Evolutionary conservation across 2,888 invertebrate species (phyloP).

Genomic region (Belgica antarctica): DNA sequence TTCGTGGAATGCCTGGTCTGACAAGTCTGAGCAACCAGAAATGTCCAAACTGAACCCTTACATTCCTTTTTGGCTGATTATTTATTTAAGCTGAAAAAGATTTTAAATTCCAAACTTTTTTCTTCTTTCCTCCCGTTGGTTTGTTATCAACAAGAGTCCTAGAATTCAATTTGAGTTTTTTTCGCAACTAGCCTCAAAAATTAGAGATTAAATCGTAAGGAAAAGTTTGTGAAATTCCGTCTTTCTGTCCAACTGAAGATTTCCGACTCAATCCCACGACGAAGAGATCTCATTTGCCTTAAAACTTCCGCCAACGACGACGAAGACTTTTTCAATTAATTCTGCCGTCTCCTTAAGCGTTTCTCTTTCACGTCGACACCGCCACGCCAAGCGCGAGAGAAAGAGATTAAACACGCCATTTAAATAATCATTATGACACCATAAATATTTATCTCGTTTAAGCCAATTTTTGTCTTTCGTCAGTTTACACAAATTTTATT

Average conservation of each 20-base stretch:
- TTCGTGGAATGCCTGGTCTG: not conserved
- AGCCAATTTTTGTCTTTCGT: constrained; percentile 19
- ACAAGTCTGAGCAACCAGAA: not conserved
- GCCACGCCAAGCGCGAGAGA: no score
- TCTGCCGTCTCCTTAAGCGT: constrained; percentile 2
- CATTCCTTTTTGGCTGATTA: no score
- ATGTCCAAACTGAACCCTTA: no score
- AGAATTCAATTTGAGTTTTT: not conserved
- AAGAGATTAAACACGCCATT: constrained; percentile 28
- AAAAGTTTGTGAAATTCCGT: not conserved
- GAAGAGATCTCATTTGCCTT: not conserved
- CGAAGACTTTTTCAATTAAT: constrained; percentile 29
- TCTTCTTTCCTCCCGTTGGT: no score
- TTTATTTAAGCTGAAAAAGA: not conserved
- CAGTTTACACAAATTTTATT: constrained; percentile 27
- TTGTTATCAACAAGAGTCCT: constrained; percentile 6
- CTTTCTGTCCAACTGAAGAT: constrained; percentile 9
- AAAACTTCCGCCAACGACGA: constrained; percentile 1
- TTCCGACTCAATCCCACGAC: not conserved
- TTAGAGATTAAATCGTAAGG: not conserved
- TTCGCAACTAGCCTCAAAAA: constrained; percentile 5
- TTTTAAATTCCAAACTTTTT: constrained; percentile 18
- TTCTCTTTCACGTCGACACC: constrained; percentile 26
- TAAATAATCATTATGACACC: constrained; percentile 34
- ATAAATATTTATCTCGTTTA: constrained; percentile 30